These are phyloP conservation scores for Tiliacea aurago DNA, from an alignment of 2,888 invertebrate genomes.

Conservation along the genomic window DNA sequence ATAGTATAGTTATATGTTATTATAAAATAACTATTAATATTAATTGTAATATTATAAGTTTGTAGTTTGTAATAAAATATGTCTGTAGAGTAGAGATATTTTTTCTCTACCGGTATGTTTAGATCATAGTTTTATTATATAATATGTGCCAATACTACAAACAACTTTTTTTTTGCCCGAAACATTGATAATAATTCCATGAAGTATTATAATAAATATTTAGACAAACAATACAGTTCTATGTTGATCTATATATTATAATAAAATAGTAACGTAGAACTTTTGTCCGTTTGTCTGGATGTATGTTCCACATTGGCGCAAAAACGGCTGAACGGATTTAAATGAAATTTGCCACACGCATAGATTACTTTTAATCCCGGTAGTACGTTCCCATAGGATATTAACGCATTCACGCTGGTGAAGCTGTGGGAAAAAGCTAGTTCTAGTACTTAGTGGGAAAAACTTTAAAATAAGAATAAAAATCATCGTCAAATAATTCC, in stretches of 20 bases:
- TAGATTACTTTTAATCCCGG: not conserved
- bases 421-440: not conserved
- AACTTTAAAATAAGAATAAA: not conserved
- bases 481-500: constrained; percentile 3
- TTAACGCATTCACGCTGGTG: not conserved
- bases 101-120: not conserved
- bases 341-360: not conserved
- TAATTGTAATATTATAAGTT: not conserved
- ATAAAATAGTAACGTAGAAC: not conserved
- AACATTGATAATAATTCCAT: not conserved
- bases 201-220: not conserved
- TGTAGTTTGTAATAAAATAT: not conserved
- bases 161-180: not conserved
- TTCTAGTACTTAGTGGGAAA: not conserved
- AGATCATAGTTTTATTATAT: not conserved
- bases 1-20: too few relatives aligned
- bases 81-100: not conserved
- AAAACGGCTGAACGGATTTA: not conserved
- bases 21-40: not conserved
- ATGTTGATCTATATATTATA: not conserved
- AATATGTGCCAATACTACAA: not conserved
- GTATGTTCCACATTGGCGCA: not conserved
- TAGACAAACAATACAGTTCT: not conserved
- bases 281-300: not conserved
- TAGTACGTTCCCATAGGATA: not conserved